Percentiles rank a stretch among this genome's conserved stretches.
phyloP scores from a whole-genome alignment of 2,888 invertebrate genomes.

The Nomada hirtipes region DNA sequence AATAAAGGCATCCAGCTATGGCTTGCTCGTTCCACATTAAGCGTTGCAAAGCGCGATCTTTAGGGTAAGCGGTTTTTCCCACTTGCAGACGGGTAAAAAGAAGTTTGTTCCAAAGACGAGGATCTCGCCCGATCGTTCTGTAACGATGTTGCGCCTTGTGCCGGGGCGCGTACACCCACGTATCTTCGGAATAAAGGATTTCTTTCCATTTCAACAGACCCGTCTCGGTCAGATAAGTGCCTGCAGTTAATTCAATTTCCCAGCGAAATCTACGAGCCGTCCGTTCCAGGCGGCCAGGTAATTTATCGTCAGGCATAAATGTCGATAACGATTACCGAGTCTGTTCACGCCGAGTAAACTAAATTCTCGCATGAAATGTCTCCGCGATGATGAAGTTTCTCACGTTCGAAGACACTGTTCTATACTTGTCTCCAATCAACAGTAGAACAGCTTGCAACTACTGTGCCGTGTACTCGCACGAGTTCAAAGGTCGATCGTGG shows the following conservation, averaged over 20 bases:
- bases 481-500: conserved; percentile 40
- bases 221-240: neutral
- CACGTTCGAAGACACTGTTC: conserved; percentile 12
- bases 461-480: conserved; percentile 30
- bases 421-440: conserved; percentile 1
- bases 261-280: neutral
- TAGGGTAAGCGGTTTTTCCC: neutral
- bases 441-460: neutral
- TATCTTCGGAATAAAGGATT: neutral
- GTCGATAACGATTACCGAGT: neutral
- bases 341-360: neutral
- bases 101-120: neutral
- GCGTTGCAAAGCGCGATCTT: neutral
- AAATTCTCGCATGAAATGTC: conserved; percentile 9
- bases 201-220: neutral
- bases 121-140: conserved; percentile 13
- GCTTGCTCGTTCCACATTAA: neutral
- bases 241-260: conserved; percentile 12
- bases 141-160: neutral
- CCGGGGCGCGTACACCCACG: conserved; percentile 2
- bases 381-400: conserved; percentile 13
- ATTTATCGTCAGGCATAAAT: neutral
- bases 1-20: neutral
- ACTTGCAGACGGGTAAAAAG: neutral
- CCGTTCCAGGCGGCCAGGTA: neutral